Base-by-base conservation (phyloP, 2,797 vertebrate species). In the Prunella strophiata region DNA sequence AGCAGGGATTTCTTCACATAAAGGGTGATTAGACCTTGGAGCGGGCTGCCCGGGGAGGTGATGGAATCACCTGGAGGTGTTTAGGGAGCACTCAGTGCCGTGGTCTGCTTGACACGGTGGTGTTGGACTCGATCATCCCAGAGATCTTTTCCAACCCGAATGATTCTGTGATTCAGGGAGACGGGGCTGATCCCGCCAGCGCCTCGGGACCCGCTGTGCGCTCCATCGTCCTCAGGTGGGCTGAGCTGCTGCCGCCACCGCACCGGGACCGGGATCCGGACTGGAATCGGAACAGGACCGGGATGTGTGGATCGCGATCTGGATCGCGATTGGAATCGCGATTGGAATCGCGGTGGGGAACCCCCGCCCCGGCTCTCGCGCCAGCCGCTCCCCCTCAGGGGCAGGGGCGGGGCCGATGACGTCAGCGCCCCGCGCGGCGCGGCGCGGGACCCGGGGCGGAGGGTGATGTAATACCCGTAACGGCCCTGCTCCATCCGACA, bases 401-500 rank as follows among this genome's bases (percentile, higher is more conserved):
- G 1, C 16, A 7, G 29, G 22, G 91, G 87, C 52, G 61, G 76
- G 3, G 5, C 80, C 32, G 9, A 5, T 85, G 52, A 92, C 87
- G 68, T 62, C 34, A 76, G 10, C 12, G 5, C n/a, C 16, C 9
- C 21, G 18, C 15, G 48, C 23, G 27, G 67, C 21, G 21, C 26
- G 19, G 58, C 38, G 5, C 38, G 19, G 67, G 23, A 13, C n/a
- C 34, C 32, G 32, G 75, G 45, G 16, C 30, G 47, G 30, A 36
- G 89, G 82, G 40, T 95, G 96, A 96, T 84, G 96, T 96, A 85
- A 97, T 92, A 85, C 21, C 61, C 5, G n/a, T 40, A n/a, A 19
- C 65, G 25, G 85, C 81, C 77, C 67, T n/a, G 20, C 47, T 22
- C 66, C 72, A 40, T 32, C 58, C 34, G 25, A 50, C 94, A 95